Evolutionary conservation across 2,797 vertebrate genomes (phyloP), one percentile per base, ranked within the genome.

Genomic region (Sebastes diaconus): DNA sequence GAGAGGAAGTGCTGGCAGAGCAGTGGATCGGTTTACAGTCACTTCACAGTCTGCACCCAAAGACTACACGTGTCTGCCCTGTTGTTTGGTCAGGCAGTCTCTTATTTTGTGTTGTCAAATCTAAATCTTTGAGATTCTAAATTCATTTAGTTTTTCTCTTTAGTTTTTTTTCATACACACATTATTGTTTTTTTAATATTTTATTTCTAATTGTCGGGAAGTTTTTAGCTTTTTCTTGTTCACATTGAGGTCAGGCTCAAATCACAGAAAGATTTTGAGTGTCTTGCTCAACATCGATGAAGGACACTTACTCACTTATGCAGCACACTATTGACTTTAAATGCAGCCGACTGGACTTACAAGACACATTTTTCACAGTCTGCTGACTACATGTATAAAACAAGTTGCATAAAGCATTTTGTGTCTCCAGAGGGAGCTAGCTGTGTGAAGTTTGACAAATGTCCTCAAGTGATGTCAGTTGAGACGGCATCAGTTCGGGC

Each of bases 1-100:
- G 66, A 75, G 65, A 84, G 66, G 73, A 87, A 79, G 73, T 78
- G 13, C 50, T 81, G 85, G 81, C 84, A 85, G 63, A 82, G 68
- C 73, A 39, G 36, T 25, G 36, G 30, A 59, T 67, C 29, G 5
- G 24, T 76, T 80, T 32, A 34, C 24, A 69, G 63, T 32, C 34
- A 75, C 70, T 63, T 74, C 69, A 71, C 52, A 60, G 54, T 77
- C 18, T n/a, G n/a, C 27, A 46, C 13, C 60, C 16, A 42, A 32
- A 75, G 68, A 3, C 72, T 34, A 6, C 34, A 54, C 55, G 60
- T 54, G 60, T 52, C 64, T 59, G 65, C 46, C 9, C 57, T 60
- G 34, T 11, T 39, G 18, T 71, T 75, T 63, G 42, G 13, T 6
- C 42, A 58, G 42, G 10, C 18, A 73, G 24, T 67, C 57, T 72